These are phyloP conservation scores for Urocynchramus pylzowi DNA, from an alignment of 2,113 vertebrate species.

Conservation along the genomic window DNA sequence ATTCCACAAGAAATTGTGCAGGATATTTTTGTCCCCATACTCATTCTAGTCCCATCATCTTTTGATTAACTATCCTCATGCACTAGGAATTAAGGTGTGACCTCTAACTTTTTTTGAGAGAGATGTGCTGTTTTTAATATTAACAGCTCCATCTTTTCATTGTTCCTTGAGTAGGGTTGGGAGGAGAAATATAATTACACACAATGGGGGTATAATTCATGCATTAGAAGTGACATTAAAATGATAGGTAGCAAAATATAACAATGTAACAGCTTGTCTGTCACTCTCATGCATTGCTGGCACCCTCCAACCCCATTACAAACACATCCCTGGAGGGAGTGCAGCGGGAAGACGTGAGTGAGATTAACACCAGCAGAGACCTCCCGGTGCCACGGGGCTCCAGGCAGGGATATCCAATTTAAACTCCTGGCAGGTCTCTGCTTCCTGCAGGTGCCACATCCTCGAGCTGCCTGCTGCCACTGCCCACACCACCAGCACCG, in stretches of 20 bases:
- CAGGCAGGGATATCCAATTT: background rate
- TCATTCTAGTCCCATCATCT: constrained; percentile 62
- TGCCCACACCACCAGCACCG: background rate
- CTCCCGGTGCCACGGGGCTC: background rate
- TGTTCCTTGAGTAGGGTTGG: constrained; percentile 37
- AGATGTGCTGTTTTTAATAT: constrained; percentile 63
- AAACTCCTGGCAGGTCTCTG: background rate
- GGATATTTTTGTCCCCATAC: constrained; percentile 60
- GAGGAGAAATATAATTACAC: constrained; percentile 67
- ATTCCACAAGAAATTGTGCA: constrained; percentile 61
- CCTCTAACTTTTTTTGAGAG: constrained; percentile 65
- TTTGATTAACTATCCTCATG: constrained; percentile 66
- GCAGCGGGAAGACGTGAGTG: background rate
- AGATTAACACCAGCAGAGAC: background rate
- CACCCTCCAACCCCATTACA: constrained; percentile 34
- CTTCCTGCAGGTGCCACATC: background rate
- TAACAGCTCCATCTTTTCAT: constrained; percentile 45
- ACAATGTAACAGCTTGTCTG: constrained; percentile 28
- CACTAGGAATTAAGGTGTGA: constrained; percentile 65
- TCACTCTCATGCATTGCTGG: constrained; percentile 22
- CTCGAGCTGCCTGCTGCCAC: background rate
- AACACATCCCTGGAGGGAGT: background rate
- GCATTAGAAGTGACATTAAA: constrained; percentile 49
- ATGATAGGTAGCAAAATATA: constrained; percentile 53
- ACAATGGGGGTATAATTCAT: constrained; percentile 60